phyloP scores from a whole-genome alignment of 2,113 vertebrate species.

The Platysteira castanea region DNA sequence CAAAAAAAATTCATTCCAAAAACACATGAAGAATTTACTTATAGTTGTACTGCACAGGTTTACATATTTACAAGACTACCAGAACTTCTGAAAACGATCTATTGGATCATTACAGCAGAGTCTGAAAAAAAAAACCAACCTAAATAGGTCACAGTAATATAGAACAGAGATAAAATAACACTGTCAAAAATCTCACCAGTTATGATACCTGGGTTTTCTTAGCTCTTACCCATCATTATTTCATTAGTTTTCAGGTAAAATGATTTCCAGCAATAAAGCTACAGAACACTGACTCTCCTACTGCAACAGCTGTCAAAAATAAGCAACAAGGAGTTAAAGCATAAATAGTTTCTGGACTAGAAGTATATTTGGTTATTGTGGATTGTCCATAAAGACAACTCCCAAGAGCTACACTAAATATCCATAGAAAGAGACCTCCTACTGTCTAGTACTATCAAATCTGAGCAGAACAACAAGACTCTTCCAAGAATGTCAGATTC shows the following conservation, averaged over 20 bases:
- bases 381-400: background rate
- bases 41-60: background rate
- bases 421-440: background rate
- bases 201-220: background rate
- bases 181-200: background rate
- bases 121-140: background rate
- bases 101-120: background rate
- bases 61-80: background rate
- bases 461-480: background rate
- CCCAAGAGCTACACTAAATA: background rate
- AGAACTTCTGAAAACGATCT: background rate
- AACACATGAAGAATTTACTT: background rate
- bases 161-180: background rate
- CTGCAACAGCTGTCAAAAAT: background rate
- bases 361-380: background rate
- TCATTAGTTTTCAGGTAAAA: background rate
- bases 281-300: background rate
- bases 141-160: background rate
- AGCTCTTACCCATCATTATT: background rate
- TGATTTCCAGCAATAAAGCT: background rate
- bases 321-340: background rate
- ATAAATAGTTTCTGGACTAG: background rate
- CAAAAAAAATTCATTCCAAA: background rate
- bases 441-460: background rate
- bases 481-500: background rate